Evolutionary conservation across 2,888 invertebrate species (phyloP), one percentile per base, ranked within the genome.

Genomic region (Tricholauxania praeusta): DNA sequence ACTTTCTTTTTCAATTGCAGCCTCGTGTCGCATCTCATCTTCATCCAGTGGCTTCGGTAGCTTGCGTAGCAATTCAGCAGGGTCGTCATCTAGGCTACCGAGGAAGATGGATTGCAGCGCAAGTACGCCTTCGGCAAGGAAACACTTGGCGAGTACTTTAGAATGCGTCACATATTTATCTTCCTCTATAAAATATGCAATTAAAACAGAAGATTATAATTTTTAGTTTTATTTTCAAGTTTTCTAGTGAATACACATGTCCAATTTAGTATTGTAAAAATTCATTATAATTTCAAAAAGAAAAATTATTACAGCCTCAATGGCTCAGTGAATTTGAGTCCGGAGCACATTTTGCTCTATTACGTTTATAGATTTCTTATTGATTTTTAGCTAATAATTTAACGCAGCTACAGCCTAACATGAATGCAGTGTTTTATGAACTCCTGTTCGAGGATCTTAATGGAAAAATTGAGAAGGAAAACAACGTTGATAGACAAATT

Each of bases 41-140:
- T 76, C 78, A 67, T 80, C 81, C 12, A 80, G 80, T 57, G 90
- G 89, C 39, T 91, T 90, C 66, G 93, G 93, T 77, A 93, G 83
- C 77, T 90, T 90, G 63, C 89, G 88, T 65, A 92, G 90, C 81
- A 94, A 88, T 74, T 90, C 89, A 14, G 88, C 84, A 28, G 94
- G 92, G 82, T 91, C 89, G 72, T 90, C 89, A 87, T 95, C 94
- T 79, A 92, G 90, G 78, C 94, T 93, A 72, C 93, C 93, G 75
- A 96, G 84, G 75, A 94, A 90, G 39, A 94, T 83, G 39, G 90
- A 89, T 87, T 97, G 96, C 52, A 91, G 90, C 76, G 91, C 92
- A 32, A 92, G 90, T 19, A 95, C 88, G 53, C 96, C 96, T 89
- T 97, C 97, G n/a, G 96, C 94, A 77, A 96, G 87, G 81, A 94